Evolutionary conservation across 2,797 vertebrate genomes (phyloP), one percentile per base, ranked within the genome.

Genomic region (Synanceia verrucosa): DNA sequence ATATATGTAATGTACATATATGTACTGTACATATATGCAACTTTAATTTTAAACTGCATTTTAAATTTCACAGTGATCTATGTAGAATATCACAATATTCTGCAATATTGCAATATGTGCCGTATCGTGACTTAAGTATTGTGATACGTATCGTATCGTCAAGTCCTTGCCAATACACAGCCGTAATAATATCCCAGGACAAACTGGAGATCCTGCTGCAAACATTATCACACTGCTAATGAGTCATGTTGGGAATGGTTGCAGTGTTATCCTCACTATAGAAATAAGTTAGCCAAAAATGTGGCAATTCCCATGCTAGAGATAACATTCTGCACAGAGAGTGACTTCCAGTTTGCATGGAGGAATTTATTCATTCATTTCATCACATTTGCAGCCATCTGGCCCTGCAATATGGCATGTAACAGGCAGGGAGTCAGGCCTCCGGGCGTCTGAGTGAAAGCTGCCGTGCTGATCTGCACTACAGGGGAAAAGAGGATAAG

Each of bases 341-440:
- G 47, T 29, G n/a, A 77, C 65, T 56, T 59, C 31, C 57, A 28
- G 56, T 60, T 65, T 46, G 6, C 5, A 18, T 2, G 23, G 13
- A 52, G 48, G 47, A 82, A 65, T 59, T 43, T 43, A 37, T 64
- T 73, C 51, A 71, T 76, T 78, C 4, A 29, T 79, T 87, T 82
- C 31, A 47, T 70, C 59, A 52, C 50, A 65, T 79, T 56, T 80
- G 10, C 43, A 68, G 63, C 83, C 82, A 84, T 87, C 85, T 87
- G 81, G 52, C 44, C 11, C 21, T 9, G 37, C 71, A 82, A 77
- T 86, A 67, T 70, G 81, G 50, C n/a, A 6, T 16, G 26, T n/a
- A 65, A 71, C 72, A 64, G 65, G 51, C 76, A 47, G 68, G 33
- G 56, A 72, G 41, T 79, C 55, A 47, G 51, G 68, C 80, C 59